Percentiles rank a stretch among this genome's conserved stretches.
These are phyloP conservation scores for Xyliphius kryptos DNA, from an alignment of 2,113 vertebrate species.

Conservation along the genomic window DNA sequence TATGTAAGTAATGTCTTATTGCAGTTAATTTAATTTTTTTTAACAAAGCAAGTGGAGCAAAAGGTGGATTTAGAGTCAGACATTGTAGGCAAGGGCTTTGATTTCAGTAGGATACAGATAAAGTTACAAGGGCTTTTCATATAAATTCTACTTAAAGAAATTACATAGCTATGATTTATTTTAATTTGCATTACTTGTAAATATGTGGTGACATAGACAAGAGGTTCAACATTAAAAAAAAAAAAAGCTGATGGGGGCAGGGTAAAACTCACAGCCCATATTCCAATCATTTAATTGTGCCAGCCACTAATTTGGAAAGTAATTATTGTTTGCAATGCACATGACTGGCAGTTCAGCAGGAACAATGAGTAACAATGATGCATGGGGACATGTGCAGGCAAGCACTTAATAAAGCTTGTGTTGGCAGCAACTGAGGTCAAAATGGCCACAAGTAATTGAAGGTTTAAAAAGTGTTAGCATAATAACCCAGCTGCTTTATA, in stretches of 20 bases:
- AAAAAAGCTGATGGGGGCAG: conserved; percentile 2
- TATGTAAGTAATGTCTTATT: too few species aligned
- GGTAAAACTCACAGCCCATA: conserved; percentile 15
- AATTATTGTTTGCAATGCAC: conserved; percentile 49
- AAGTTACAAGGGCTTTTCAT: conserved; percentile 18
- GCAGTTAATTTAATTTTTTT: too few species aligned
- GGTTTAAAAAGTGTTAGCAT: conserved; percentile 14
- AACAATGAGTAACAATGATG: conserved; percentile 47
- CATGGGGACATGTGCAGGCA: conserved; percentile 40
- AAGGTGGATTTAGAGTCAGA: not conserved
- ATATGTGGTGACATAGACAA: conserved; percentile 25
- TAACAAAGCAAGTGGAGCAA: too few species aligned
- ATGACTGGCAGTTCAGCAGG: conserved; percentile 47
- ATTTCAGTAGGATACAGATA: conserved; percentile 21
- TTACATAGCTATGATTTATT: conserved; percentile 29
- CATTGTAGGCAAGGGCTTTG: not conserved
- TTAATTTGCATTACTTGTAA: conserved; percentile 17
- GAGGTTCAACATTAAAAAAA: conserved; percentile 3
- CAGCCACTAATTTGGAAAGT: conserved; percentile 54
- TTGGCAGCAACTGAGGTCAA: conserved; percentile 39
- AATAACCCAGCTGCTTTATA: conserved; percentile 22
- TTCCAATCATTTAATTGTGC: conserved; percentile 47
- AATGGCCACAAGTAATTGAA: conserved; percentile 41
- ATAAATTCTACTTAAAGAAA: conserved; percentile 21
- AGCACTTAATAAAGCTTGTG: conserved; percentile 43